Base-by-base conservation (phyloP, 2,113 vertebrate species). In the Azemiops feae region DNA sequence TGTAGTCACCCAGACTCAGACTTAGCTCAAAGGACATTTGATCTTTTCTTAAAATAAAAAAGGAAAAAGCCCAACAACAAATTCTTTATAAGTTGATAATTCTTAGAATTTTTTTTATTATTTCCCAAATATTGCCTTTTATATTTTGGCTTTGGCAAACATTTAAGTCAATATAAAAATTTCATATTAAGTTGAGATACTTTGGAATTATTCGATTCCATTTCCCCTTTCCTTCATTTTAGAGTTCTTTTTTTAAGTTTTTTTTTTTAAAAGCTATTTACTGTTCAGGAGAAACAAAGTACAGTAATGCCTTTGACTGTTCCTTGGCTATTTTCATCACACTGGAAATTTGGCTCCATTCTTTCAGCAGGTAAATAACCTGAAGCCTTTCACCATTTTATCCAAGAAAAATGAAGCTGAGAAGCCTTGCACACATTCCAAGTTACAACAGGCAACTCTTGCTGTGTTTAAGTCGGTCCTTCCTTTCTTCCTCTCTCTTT, bases 331-430 rank as follows among this genome's bases (percentile, higher is more conserved):
- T 93, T 98, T 97, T 91, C 93, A 97, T 97, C 98, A 98, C 97
- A 97, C 95, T 97, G 94, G 97, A 97, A 98, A 97, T 97, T 98
- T 93, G 97, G 96, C 97, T 97, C 97, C 95, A 97, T 97, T 97
- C 97, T 97, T 97, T 98, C 97, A 98, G 97, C 96, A 98, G 97
- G 98, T 98, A 98, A 98, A 98, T 97, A 98, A 97, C 97, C 96
- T 96, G 96, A 97, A 97, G 97, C 94, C 94, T 97, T 97, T 97
- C 97, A 96, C 94, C 94, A 95, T 96, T 97, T 97, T 97, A 96
- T 97, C 92, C 95, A 97, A 88, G 92, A 95, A 96, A 97, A 97
- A 96, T 92, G 92, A 93, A 94, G 89, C 94, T 96, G 96, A 97
- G 98, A 98, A 97, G 97, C 96, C 97, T 98, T 97, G 96, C 97